phyloP scores from a whole-genome alignment of 2,888 invertebrate species.

The Ectemnius lituratus region DNA sequence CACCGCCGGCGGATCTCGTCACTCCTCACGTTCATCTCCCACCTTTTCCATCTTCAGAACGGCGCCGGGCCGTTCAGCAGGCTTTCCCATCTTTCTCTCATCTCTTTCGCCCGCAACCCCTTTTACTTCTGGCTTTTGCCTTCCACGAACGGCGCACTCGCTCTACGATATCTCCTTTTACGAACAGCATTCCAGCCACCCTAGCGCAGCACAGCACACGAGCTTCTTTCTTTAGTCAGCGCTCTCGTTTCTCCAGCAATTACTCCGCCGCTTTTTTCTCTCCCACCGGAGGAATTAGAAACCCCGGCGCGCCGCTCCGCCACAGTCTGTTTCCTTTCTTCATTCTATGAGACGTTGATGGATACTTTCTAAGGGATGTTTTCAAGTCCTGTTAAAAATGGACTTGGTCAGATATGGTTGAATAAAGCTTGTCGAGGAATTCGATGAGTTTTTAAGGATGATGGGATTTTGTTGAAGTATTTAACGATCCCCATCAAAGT shows the following conservation, averaged over 20 bases:
- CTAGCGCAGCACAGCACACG: slow-evolving; percentile 23
- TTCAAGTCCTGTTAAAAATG: too few species aligned
- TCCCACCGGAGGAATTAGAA: slow-evolving; percentile 39
- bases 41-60: slow-evolving; percentile 36
- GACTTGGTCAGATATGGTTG: too few species aligned
- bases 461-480: slow-evolving; percentile 45
- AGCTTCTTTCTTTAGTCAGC: slow-evolving; percentile 12
- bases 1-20: too few species aligned
- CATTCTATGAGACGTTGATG: background rate
- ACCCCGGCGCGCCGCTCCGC: background rate
- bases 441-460: background rate
- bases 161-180: slow-evolving; percentile 35
- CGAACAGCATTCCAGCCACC: slow-evolving; percentile 25
- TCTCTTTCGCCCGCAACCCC: slow-evolving; percentile 39
- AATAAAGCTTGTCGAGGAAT: slow-evolving; percentile 4
- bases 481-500: slow-evolving; percentile 58
- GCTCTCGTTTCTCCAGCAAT: slow-evolving; percentile 70
- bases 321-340: background rate
- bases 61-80: slow-evolving; percentile 32
- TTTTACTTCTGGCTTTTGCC: slow-evolving; percentile 70
- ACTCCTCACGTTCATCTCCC: slow-evolving; percentile 24
- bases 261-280: slow-evolving; percentile 67
- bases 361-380: too few species aligned
- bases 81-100: slow-evolving; percentile 30
- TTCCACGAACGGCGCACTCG: slow-evolving; percentile 46